Evolutionary conservation across 2,797 vertebrate species (phyloP).

Genomic region (Coracias cyanogaster): DNA sequence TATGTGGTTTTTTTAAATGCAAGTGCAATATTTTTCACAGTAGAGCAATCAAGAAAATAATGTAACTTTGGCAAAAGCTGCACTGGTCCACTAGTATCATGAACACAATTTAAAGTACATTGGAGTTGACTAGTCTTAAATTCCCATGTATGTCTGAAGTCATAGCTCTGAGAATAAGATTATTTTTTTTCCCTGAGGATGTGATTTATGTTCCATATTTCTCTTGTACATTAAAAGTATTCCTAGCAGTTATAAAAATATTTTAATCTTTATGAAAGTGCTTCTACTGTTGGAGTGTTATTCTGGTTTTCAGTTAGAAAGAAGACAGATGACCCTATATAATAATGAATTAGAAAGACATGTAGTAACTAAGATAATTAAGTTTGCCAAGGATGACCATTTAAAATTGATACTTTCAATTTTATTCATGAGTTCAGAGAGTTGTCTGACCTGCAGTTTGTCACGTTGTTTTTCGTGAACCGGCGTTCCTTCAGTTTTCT

Average conservation of each 20-base stretch:
- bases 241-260: background rate
- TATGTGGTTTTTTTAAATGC: background rate
- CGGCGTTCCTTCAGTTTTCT: background rate
- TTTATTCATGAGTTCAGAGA: background rate
- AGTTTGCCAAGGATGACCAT: background rate
- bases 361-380: background rate
- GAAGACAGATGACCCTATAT: background rate
- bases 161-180: background rate
- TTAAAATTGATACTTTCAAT: background rate
- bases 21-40: background rate
- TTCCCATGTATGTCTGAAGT: background rate
- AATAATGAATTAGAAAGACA: background rate
- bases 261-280: background rate
- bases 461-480: background rate
- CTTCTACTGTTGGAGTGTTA: rapidly evolving
- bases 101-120: background rate
- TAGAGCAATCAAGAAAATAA: background rate
- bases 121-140: background rate
- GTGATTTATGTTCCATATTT: background rate
- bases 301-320: background rate
- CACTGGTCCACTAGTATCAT: background rate
- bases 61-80: background rate
- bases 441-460: background rate
- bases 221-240: background rate
- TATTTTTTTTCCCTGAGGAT: background rate